Evolutionary conservation across 2,113 vertebrate genomes (phyloP).

Genomic region (Platichthys stellatus): DNA sequence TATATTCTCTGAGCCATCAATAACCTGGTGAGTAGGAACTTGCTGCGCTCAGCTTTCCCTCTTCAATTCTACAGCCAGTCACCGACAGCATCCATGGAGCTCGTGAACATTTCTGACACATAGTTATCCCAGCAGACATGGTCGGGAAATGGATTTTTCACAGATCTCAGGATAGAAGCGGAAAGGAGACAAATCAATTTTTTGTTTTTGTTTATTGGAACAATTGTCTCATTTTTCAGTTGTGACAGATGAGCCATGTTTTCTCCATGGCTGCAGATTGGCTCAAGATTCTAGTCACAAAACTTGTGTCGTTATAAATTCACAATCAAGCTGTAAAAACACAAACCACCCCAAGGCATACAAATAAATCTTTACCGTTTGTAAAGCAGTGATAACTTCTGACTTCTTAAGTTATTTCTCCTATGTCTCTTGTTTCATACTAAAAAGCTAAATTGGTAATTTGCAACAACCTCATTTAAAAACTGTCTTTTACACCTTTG

Average conservation of each 20-base stretch:
- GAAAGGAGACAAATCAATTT: conserved; percentile 63
- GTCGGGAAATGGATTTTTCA: conserved; percentile 65
- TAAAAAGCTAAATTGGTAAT: too few species aligned
- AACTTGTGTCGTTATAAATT: conserved; percentile 11
- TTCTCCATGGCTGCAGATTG: conserved; percentile 13
- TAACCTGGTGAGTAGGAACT: conserved; percentile 25
- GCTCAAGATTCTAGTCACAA: conserved; percentile 15
- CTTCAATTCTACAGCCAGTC: background rate
- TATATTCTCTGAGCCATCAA: background rate
- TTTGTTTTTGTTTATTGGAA: conserved; percentile 62
- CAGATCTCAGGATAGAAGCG: conserved; percentile 59
- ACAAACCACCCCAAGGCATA: too few species aligned
- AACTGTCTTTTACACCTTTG: too few species aligned
- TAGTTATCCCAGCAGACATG: conserved; percentile 66
- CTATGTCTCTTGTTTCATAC: too few species aligned
- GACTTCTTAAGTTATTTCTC: too few species aligned
- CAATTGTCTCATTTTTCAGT: conserved; percentile 21
- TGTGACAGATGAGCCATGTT: conserved; percentile 27
- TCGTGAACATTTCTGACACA: conserved; percentile 54
- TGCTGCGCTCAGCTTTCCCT: conserved; percentile 33
- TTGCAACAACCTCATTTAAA: too few species aligned
- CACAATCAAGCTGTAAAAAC: too few species aligned
- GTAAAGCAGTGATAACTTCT: too few species aligned
- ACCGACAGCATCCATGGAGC: conserved; percentile 14
- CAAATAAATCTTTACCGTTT: too few species aligned